Evolutionary conservation across 1,140 invertebrate species (phyloP), one percentile per base, ranked within the genome.

Genomic region (Neuroterus valhalla): DNA sequence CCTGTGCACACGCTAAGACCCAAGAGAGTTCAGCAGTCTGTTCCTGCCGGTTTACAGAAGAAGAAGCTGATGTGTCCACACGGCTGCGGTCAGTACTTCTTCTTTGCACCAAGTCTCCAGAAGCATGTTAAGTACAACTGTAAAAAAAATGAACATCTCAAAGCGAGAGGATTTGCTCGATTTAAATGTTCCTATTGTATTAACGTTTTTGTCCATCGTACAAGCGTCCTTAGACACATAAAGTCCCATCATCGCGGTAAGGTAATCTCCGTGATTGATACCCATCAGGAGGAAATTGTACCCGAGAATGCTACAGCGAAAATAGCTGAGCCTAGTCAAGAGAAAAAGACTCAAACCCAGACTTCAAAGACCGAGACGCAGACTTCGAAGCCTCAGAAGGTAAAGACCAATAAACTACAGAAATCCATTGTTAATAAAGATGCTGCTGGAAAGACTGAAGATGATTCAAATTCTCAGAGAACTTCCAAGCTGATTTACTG

Each of bases 221-320:
- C 55, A 3, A 62, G 55, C 11, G 15, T 26, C 26, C 31, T 62
- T 6, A 62, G 55, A 62, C 55, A 62, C 12, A 26, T 62, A n/a
- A 62, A 14, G n/a, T 5, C 55, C 21, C 23, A 15, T 38, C 55
- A 62, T 62, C 23, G 15, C 0, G 31, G 15, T 6, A 23, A 26
- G 10, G 15, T 5, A n/a, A 62, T 31, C 12, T 15, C n/a, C n/a
- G 11, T 14, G 8, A 62, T 62, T 38, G 55, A 62, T 26, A 62
- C 55, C 23, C 23, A 62, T n/a, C 14, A 38, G 12, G 55, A 62
- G 26, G 55, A 62, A 31, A 62, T 62, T 15, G 23, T 62, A n/a
- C 55, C 55, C 14, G 55, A 62, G 14, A 62, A 1, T n/a, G 26
- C 6, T 14, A 6, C 26, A 6, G 31, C 8, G 15, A n/a, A 4